phyloP scores from a whole-genome alignment of 2,113 vertebrate species.

The Hypomesus transpacificus region DNA sequence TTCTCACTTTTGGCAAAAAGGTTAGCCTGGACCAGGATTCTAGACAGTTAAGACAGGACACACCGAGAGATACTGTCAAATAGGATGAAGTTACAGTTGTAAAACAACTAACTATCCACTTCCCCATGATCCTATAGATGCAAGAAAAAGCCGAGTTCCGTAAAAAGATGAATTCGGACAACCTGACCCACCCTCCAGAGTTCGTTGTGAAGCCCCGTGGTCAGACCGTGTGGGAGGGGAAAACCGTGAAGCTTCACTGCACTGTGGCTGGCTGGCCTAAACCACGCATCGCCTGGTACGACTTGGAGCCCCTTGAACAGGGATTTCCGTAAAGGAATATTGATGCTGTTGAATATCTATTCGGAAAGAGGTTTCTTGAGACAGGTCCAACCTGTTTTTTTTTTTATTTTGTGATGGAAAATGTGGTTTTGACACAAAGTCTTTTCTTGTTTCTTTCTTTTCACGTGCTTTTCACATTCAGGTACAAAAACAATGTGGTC shows the following conservation, averaged over 20 bases:
- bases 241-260: slow-evolving; percentile 85
- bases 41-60: not conserved
- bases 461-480: slow-evolving; percentile 53
- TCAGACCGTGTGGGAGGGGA: slow-evolving; percentile 92
- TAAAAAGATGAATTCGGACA: slow-evolving; percentile 88
- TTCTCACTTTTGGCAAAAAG: slow-evolving; percentile 75
- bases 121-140: slow-evolving; percentile 63
- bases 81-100: not conserved
- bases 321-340: not conserved
- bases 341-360: not conserved
- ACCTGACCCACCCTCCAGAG: slow-evolving; percentile 84
- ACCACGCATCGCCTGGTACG: slow-evolving; percentile 79
- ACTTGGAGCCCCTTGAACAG: not conserved
- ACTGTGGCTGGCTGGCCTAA: slow-evolving; percentile 93
- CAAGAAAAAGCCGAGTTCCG: slow-evolving; percentile 86
- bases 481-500: slow-evolving; percentile 98
- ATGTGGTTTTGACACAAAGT: not conserved
- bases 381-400: no score
- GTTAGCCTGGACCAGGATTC: slow-evolving; percentile 60
- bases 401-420: not conserved
- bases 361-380: not conserved
- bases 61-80: not conserved
- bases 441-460: not conserved
- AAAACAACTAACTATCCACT: not conserved
- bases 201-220: slow-evolving; percentile 88